These are phyloP conservation scores for Periphyllus acericola DNA, from an alignment of 2,888 invertebrate species.

Conservation along the genomic window DNA sequence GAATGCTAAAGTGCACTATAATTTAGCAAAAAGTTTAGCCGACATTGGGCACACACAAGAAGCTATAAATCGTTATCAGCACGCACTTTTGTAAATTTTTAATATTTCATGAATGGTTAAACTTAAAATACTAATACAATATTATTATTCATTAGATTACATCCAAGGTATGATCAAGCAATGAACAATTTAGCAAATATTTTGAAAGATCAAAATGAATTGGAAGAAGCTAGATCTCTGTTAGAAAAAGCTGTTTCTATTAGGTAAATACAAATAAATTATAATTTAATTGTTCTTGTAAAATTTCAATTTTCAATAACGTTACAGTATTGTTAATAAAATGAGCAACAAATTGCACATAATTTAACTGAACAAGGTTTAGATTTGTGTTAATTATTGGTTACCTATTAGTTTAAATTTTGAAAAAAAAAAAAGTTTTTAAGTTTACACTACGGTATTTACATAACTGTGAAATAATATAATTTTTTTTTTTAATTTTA, in stretches of 20 bases:
- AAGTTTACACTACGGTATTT: neutral
- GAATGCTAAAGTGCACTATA: constrained; percentile 94
- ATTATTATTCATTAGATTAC: constrained; percentile 68
- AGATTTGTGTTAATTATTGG: neutral
- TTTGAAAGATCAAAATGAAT: constrained; percentile 76
- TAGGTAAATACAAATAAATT: constrained; percentile 71
- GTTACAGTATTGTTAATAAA: neutral
- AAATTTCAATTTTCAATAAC: neutral
- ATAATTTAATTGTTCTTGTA: neutral
- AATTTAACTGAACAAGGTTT: neutral
- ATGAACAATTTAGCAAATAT: constrained; percentile 94
- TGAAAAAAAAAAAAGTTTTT: neutral
- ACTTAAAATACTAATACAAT: constrained; percentile 2
- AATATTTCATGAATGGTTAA: neutral
- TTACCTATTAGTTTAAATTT: neutral
- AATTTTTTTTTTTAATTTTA: neutral
- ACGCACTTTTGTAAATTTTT: constrained; percentile 75
- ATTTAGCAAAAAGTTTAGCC: constrained; percentile 88
- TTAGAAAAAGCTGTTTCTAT: constrained; percentile 78
- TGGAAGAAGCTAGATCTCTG: constrained; percentile 78
- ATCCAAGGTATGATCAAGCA: constrained; percentile 88
- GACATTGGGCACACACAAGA: constrained; percentile 76
- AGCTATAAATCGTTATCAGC: constrained; percentile 82
- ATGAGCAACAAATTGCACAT: neutral
- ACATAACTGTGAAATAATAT: neutral